Conservation (phyloP, 2,797 vertebrate genomes). For the Anguilla pacifica region DNA sequence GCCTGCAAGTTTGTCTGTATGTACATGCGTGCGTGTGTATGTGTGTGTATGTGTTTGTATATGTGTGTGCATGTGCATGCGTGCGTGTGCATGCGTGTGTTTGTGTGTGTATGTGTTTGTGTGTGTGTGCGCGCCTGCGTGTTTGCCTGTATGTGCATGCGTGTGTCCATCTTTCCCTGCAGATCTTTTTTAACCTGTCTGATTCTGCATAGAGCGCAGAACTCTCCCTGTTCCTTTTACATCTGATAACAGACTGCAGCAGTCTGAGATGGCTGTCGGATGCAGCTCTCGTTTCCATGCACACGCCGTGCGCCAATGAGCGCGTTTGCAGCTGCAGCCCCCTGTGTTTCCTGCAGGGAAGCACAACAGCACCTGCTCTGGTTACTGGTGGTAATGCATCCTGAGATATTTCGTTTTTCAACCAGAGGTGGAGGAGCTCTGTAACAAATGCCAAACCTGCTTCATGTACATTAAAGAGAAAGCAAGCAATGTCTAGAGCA, state of each 20-base stretch:
- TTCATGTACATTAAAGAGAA: background rate
- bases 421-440: background rate
- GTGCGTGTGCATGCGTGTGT: no score
- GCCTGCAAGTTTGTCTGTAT: background rate
- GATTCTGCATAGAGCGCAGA: background rate
- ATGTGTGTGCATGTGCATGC: background rate
- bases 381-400: slow-evolving; percentile 20
- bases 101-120: background rate
- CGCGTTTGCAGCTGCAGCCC: background rate
- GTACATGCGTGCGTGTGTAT: background rate
- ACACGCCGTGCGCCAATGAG: background rate
- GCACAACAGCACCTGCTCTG: background rate
- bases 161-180: background rate
- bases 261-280: background rate
- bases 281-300: background rate
- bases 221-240: background rate
- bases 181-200: no score
- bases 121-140: background rate
- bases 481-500: background rate
- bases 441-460: background rate
- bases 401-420: background rate
- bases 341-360: background rate
- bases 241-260: background rate
- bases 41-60: background rate
- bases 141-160: background rate